Evolutionary conservation across 2,113 vertebrate species (phyloP).

Genomic region (Sinosuthora webbiana): DNA sequence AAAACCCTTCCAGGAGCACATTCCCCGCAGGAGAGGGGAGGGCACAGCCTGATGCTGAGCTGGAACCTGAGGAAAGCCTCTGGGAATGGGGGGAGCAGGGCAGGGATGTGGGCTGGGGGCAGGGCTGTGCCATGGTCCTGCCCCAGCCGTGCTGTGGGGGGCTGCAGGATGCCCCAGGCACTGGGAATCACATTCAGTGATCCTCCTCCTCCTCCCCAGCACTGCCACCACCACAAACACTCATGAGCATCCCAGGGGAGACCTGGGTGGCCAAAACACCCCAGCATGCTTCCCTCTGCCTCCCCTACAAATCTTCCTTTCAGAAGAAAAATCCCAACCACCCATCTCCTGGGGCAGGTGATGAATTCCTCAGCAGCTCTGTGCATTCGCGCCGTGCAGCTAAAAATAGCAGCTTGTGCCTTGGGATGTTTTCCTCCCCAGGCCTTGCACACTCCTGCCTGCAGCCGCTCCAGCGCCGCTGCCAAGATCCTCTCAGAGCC

Average conservation of each 20-base stretch:
- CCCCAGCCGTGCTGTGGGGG: neutral
- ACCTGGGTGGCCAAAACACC: neutral
- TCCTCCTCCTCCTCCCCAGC: neutral
- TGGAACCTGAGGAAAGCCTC: accelerated
- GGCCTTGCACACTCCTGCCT: neutral
- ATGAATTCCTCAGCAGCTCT: neutral
- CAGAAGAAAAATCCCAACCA: neutral
- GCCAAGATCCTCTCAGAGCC: neutral
- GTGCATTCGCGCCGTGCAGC: neutral
- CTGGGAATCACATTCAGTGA: accelerated
- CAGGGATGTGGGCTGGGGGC: neutral
- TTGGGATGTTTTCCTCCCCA: neutral
- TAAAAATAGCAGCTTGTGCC: conserved; percentile 2
- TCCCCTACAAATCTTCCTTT: neutral
- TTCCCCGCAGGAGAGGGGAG: neutral
- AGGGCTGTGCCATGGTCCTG: neutral
- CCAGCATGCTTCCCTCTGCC: accelerated
- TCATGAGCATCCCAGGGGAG: accelerated
- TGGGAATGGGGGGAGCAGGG: neutral
- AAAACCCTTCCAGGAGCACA: neutral
- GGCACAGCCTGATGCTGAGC: neutral
- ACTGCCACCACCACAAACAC: neutral
- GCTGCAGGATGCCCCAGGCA: neutral
- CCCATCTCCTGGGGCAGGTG: neutral
- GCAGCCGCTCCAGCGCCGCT: neutral